Conservation (phyloP, 1,140 invertebrate species). For the Reticulitermes speratus region DNA sequence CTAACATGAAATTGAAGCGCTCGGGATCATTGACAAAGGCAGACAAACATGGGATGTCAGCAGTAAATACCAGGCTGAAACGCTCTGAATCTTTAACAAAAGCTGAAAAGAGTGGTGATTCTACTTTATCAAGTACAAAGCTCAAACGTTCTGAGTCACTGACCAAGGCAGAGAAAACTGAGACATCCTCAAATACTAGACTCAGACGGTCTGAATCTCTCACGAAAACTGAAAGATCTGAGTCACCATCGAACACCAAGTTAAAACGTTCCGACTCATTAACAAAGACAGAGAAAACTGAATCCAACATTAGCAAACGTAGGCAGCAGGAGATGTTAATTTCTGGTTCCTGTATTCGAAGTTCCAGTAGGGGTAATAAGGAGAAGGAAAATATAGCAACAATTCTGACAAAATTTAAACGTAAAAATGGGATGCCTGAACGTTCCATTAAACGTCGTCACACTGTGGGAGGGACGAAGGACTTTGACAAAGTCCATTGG, state of each 20-base stretch:
- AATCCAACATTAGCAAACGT: conserved; percentile 72
- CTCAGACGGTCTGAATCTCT: conserved; percentile 66
- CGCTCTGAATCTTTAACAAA: conserved; percentile 59
- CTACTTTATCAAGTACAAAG: conserved; percentile 38
- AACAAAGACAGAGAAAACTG: conserved; percentile 79
- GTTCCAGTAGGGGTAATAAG: conserved; percentile 26
- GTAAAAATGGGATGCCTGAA: conserved; percentile 73
- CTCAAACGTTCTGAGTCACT: conserved; percentile 41
- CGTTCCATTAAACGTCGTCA: conserved; percentile 83
- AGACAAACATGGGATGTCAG: conserved; percentile 42
- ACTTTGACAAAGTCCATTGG: conserved; percentile 70
- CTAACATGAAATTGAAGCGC: conserved; percentile 46
- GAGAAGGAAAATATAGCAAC: conserved; percentile 37
- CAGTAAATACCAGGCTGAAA: conserved; percentile 46
- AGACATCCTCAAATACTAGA: conserved; percentile 42
- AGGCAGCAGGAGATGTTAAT: conserved; percentile 58
- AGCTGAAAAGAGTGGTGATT: conserved; percentile 43
- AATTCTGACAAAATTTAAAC: conserved; percentile 59
- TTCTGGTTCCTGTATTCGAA: conserved; percentile 49
- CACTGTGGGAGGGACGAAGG: conserved; percentile 87
- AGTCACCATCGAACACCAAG: conserved; percentile 43
- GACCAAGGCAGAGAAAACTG: conserved; percentile 41
- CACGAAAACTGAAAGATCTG: conserved; percentile 64
- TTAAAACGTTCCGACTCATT: conserved; percentile 65
- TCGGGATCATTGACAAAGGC: conserved; percentile 63